Base-by-base conservation (phyloP, 2,888 invertebrate genomes). In the Diogma glabrata region DNA sequence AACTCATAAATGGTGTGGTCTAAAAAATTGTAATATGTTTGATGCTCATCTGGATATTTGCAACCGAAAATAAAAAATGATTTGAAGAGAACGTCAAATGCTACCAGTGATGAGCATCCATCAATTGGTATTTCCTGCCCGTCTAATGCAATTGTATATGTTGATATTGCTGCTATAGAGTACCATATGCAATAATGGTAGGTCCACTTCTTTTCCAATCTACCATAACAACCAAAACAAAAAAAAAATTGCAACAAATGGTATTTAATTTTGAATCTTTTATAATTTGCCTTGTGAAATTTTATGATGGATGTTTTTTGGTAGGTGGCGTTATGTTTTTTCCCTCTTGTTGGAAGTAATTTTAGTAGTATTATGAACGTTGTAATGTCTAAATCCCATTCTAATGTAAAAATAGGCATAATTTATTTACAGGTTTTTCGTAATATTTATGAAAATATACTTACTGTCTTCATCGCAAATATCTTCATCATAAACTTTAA, bases 141-240 rank as follows among this genome's bases (percentile, higher is more conserved):
- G 8, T 36, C 36, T 10, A 36, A 14, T 8, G 36, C 36, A 14
- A 36, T 36, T 3, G 36, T 36, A 4, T 14, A 14, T n/a, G 36
- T 36, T 4, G 36, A 36, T 14, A 36, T 36, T 36, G 36, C 36
- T 4, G 9, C 14, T 14, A 6, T 36, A 36, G n/a, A 4, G 36
- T 8, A 36, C 36, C 36, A 36, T 2, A 36, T 2, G 36, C 36
- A 14, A 36, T n/a, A 4, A 14, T 36, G 36, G 36, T 36, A 8
- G 36, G 36, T 14, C 36, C 36, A 36, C 36, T 36, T 36, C n/a
- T 36, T 36, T 36, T 14, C 36, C 36, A 36, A 36, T 36, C 36
- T 1, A 17, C 16, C 7, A 36, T 14, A 36, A 14, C n/a, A n/a
- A n/a, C n/a, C n/a, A n/a, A n/a, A n/a, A n/a, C n/a, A 14, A 4